phyloP scores from a whole-genome alignment of 2,888 invertebrate species.

The Harpalus rubripes region DNA sequence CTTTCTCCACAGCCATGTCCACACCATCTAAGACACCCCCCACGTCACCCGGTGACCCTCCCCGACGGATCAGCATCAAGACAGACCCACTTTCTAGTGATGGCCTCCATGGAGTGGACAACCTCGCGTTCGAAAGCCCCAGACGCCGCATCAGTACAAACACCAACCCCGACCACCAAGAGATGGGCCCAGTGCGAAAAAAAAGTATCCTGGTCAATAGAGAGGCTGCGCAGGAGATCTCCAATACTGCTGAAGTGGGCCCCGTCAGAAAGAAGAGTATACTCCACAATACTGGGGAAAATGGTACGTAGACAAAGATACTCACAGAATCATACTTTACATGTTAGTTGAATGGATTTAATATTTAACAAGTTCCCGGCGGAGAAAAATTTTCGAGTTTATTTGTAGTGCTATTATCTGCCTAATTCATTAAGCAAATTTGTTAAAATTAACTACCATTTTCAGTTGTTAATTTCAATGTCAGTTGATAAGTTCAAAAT shows the following conservation, averaged over 20 bases:
- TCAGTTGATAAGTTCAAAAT: no score
- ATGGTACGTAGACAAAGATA: slow-evolving; percentile 71
- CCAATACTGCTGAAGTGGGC: slow-evolving; percentile 80
- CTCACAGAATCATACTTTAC: slow-evolving; percentile 3
- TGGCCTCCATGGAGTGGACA: slow-evolving; percentile 82
- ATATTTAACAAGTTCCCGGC: neutral
- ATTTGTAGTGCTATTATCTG: no score
- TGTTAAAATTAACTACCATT: no score
- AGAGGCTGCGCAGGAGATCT: slow-evolving; percentile 68
- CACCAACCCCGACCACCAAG: slow-evolving; percentile 77
- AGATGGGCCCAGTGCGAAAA: slow-evolving; percentile 85
- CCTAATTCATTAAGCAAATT: no score
- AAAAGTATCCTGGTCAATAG: slow-evolving; percentile 86
- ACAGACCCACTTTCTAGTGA: slow-evolving; percentile 66
- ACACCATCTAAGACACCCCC: slow-evolving; percentile 24
- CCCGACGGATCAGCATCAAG: slow-evolving; percentile 55
- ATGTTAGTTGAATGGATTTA: neutral
- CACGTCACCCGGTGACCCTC: neutral
- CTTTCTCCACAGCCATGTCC: slow-evolving; percentile 43
- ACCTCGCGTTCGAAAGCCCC: slow-evolving; percentile 82
- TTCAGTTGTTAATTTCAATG: no score
- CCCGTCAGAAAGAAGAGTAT: slow-evolving; percentile 87
- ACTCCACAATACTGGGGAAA: slow-evolving; percentile 80
- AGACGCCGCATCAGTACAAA: slow-evolving; percentile 75
- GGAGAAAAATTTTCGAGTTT: no score